Evolutionary conservation across 2,113 vertebrate species (phyloP), one percentile per base, ranked within the genome.

Genomic region (Ophthalmolycus amberensis): DNA sequence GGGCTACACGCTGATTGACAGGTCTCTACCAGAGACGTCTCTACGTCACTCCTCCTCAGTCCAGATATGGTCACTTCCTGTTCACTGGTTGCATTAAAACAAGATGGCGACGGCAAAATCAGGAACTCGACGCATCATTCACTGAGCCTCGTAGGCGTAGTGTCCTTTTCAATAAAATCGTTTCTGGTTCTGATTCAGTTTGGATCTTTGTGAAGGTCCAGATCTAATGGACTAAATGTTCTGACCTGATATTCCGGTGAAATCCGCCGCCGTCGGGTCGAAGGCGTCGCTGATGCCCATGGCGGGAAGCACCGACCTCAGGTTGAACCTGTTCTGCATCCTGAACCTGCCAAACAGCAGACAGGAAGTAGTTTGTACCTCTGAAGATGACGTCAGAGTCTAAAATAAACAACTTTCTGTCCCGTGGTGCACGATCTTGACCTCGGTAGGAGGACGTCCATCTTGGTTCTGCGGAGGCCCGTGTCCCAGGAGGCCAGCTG

Each of bases 381-480:
- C 54, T 25, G 63, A 42, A 14, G 6, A 29, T 27, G 9, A 11
- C 11, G 58, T 32, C 9, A n/a, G 16, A 44, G 1, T 34, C 12
- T 40, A 18, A 29, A 27, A 10, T 25, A 12, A 56, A 34, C 34
- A 34, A 34, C 34, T 3, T 34, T 34, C 54, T 4, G 12, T 29
- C 11, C 16, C 1, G n/a, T 2, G 18, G 9, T 4, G 3, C 4
- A 0, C 1, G 7, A 32, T 27, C 8, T 78, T 93, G 77, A 97
- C 97, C 97, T 97, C 20, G 98, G 97, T 4, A 99, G 92, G 87
- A 98, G 96, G 77, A 98, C 72, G 34, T 98, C 96, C 95, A 97
- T 97, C 85, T 96, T 96, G 44, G 71, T 94, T 83, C 95, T 95
- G 48, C 94, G 96, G 60, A 97, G 94, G 77, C 92, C 95, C 12